Evolutionary conservation across 2,113 vertebrate species (phyloP).

Genomic region (Cnemophilus loriae): DNA sequence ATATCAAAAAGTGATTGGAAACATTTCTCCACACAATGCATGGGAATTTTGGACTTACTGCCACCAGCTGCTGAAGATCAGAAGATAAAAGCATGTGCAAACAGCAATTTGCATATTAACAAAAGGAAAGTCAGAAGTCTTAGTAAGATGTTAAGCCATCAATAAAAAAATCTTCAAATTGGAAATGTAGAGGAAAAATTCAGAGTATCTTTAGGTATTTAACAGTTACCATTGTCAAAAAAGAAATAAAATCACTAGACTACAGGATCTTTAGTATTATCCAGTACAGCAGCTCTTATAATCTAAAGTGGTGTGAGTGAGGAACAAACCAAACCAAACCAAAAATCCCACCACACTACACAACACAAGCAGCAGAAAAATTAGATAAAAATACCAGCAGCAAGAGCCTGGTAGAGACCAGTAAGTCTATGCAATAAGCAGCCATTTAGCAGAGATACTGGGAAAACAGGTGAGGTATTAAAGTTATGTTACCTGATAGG

Average conservation of each 20-base stretch:
- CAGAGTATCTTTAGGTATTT: neutral
- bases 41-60: neutral
- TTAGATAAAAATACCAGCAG: neutral
- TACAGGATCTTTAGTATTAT: neutral
- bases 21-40: neutral
- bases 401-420: neutral
- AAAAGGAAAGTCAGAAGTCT: neutral
- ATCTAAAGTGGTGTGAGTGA: rapidly evolving
- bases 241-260: neutral
- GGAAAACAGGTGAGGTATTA: neutral
- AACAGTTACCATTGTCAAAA: neutral
- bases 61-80: neutral
- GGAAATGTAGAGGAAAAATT: neutral
- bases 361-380: neutral
- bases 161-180: neutral
- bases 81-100: neutral
- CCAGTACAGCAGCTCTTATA: neutral
- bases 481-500: conserved; percentile 82
- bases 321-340: neutral
- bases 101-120: neutral
- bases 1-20: neutral
- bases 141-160: neutral
- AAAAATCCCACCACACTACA: neutral
- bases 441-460: neutral
- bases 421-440: neutral